A percentile compares a stretch with the other conserved stretches of the same genome.
Conservation (phyloP, 1,140 invertebrate genomes). For the Anastrepha ludens region DNA sequence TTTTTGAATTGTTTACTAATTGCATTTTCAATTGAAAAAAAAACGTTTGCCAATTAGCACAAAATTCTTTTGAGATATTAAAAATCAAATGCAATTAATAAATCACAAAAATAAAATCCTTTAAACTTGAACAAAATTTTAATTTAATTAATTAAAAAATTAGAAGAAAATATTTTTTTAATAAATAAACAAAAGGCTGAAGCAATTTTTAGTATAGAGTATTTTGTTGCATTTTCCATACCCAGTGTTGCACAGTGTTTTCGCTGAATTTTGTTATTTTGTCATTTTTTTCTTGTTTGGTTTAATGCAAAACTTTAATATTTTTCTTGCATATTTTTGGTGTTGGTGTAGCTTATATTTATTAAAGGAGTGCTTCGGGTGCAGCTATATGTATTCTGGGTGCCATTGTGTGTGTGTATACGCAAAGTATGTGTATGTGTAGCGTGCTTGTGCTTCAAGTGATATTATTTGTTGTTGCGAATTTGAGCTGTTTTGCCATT, state of each 20-base stretch:
- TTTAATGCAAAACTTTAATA: neutral
- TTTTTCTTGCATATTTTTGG: neutral
- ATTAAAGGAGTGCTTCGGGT: neutral
- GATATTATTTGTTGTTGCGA: constrained; percentile 59
- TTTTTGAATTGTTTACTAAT: too few species aligned
- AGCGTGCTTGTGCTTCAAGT: constrained; percentile 60
- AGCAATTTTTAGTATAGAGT: neutral
- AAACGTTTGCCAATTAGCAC: neutral
- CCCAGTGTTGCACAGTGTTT: constrained; percentile 19
- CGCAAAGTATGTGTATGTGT: constrained; percentile 46
- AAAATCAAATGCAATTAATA: constrained; percentile 16
- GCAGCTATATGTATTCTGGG: neutral
- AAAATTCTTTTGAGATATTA: neutral
- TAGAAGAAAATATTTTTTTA: constrained; percentile 28
- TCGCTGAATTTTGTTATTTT: neutral
- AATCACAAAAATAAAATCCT: neutral
- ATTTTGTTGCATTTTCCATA: constrained; percentile 5
- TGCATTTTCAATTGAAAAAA: neutral
- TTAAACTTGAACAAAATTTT: neutral
- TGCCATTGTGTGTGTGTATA: constrained; percentile 52
- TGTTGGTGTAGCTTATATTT: constrained; percentile 35
- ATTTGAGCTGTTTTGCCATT: constrained; percentile 66
- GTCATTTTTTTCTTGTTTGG: neutral
- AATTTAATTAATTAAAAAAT: neutral
- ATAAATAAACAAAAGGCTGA: constrained; percentile 22